Evolutionary conservation across 2,113 vertebrate species (phyloP).

Genomic region (Melanostigma gelatinosum): DNA sequence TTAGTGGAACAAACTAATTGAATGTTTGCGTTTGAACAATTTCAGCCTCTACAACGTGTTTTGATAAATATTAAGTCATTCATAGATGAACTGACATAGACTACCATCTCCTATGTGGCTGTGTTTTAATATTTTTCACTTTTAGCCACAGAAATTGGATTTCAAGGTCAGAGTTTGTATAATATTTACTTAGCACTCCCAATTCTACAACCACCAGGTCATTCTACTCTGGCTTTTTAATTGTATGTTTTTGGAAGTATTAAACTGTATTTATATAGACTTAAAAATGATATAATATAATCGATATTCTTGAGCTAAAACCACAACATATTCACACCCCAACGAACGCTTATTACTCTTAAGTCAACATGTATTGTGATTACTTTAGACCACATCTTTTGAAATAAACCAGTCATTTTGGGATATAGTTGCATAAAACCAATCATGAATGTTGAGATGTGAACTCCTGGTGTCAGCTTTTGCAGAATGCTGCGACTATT

Average conservation of each 20-base stretch:
- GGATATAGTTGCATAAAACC: background rate
- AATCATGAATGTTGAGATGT: background rate
- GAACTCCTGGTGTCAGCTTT: background rate
- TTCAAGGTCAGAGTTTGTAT: background rate
- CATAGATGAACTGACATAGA: background rate
- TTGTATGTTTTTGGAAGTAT: background rate
- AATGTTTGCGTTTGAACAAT: constrained; percentile 29
- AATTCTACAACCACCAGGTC: background rate
- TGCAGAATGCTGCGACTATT: background rate
- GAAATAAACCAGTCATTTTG: background rate
- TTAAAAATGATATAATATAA: background rate
- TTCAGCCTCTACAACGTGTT: constrained; percentile 11
- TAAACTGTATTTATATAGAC: background rate
- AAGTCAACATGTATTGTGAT: background rate
- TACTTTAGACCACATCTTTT: background rate
- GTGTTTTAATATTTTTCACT: background rate
- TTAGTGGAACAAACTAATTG: constrained; percentile 16
- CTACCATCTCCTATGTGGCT: background rate
- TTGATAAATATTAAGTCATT: background rate
- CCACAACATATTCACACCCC: background rate
- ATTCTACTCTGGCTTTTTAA: background rate
- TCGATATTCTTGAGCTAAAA: background rate
- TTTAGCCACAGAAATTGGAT: background rate
- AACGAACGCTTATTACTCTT: background rate
- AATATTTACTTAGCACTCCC: background rate